Evolutionary conservation across 2,113 vertebrate species (phyloP).

Genomic region (Pseudopodoces humilis): DNA sequence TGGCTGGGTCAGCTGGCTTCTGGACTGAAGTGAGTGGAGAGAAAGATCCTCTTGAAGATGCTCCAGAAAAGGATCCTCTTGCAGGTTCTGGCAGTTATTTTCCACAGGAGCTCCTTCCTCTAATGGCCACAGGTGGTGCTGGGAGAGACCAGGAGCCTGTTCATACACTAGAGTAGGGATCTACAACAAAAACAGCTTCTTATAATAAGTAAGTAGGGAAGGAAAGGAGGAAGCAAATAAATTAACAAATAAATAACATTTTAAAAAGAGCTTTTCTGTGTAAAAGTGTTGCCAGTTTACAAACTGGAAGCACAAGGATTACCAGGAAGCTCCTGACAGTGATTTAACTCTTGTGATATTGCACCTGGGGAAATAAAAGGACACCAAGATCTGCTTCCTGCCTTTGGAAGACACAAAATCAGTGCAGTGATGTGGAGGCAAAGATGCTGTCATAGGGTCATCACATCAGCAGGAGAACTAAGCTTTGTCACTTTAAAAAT

Average conservation of each 20-base stretch:
- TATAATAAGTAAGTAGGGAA: no score
- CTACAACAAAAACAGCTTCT: background rate
- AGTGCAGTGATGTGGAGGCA: background rate
- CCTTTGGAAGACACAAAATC: background rate
- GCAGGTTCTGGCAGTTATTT: background rate
- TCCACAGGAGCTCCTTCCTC: background rate
- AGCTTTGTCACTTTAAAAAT: slow-evolving; percentile 6
- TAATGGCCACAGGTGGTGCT: background rate
- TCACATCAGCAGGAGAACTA: background rate
- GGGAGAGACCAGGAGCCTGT: background rate
- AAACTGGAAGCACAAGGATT: background rate
- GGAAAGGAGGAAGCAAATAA: no score
- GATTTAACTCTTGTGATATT: background rate
- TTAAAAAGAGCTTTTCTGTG: background rate
- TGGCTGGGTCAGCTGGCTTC: background rate
- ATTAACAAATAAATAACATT: background rate
- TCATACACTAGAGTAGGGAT: rapidly evolving
- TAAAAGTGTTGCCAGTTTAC: background rate
- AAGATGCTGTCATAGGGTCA: background rate
- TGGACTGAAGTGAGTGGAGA: background rate
- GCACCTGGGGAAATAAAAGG: background rate
- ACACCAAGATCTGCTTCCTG: background rate
- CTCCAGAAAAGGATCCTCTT: background rate
- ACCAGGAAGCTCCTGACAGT: background rate
- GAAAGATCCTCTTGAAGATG: background rate